Evolutionary conservation across 2,888 invertebrate genomes (phyloP).

Genomic region (Euplexia lucipara): DNA sequence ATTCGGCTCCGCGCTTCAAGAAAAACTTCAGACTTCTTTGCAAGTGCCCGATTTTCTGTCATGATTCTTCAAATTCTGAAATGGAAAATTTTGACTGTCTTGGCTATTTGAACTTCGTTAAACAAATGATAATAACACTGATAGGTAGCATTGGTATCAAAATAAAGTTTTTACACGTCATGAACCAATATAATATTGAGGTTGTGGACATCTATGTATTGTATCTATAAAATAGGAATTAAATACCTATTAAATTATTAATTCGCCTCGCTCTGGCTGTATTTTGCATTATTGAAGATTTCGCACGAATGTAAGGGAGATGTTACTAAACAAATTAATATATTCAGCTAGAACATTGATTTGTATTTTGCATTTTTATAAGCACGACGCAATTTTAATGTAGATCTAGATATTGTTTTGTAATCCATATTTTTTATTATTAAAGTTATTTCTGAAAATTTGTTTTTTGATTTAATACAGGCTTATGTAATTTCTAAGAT

Average conservation of each 20-base stretch:
- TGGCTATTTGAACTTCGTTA: no score
- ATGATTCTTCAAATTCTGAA: no score
- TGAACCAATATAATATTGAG: neutral
- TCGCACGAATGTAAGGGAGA: neutral
- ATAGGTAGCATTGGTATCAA: neutral
- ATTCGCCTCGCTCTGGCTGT: conserved; percentile 30
- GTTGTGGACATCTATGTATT: conserved; percentile 31
- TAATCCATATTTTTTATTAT: conserved; percentile 58
- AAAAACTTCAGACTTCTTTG: no score
- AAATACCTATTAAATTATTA: neutral
- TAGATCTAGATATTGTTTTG: conserved; percentile 56
- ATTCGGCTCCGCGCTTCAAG: no score
- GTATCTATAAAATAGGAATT: conserved; percentile 8
- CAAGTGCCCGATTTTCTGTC: no score
- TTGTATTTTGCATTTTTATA: conserved; percentile 73
- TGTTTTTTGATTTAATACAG: conserved; percentile 13
- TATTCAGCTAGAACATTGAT: conserved; percentile 50
- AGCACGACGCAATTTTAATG: conserved; percentile 57
- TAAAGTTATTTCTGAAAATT: conserved; percentile 54
- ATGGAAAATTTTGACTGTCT: no score
- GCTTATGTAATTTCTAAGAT: no score
- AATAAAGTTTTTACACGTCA: conserved; percentile 2
- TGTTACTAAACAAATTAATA: conserved; percentile 39
- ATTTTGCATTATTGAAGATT: conserved; percentile 20
- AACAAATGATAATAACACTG: neutral